Evolutionary conservation across 1,140 invertebrate genomes (phyloP).

Genomic region (Copidosoma floridanum): DNA sequence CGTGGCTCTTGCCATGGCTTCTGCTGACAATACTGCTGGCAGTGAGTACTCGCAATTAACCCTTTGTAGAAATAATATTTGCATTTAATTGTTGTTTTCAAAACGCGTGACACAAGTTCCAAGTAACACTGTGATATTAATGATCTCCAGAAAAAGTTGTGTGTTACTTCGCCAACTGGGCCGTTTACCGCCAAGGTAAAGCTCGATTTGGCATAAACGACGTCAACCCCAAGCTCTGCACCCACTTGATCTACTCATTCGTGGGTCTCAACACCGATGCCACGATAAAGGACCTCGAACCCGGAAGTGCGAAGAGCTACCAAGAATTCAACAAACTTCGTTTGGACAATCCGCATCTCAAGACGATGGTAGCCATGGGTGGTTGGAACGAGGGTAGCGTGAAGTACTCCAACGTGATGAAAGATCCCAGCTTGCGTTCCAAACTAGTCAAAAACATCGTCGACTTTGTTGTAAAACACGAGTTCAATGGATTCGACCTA

Average conservation of each 20-base stretch:
- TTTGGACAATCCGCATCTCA: constrained; percentile 63
- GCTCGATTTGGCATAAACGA: constrained; percentile 62
- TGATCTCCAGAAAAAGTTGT: constrained; percentile 43
- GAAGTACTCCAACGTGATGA: constrained; percentile 60
- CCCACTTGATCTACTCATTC: constrained; percentile 74
- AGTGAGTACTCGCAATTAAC: no score
- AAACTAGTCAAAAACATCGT: constrained; percentile 42
- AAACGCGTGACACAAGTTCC: no score
- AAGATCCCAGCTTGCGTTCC: constrained; percentile 22
- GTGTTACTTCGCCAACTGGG: constrained; percentile 76
- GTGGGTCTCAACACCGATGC: constrained; percentile 60
- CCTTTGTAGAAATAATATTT: no score
- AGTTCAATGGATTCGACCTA: constrained; percentile 53
- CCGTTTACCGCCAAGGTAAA: constrained; percentile 63
- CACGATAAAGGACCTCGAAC: constrained; percentile 40
- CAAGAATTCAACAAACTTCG: constrained; percentile 62
- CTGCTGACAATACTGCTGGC: no score
- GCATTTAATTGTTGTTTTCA: no score
- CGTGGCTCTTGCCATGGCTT: no score
- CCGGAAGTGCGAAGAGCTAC: constrained; percentile 7
- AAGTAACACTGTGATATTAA: no score
- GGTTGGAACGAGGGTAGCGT: constrained; percentile 77
- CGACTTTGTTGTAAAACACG: constrained; percentile 23
- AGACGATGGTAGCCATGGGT: constrained; percentile 71
- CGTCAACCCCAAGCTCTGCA: constrained; percentile 70